These are phyloP conservation scores for Augiades crinisus DNA, from an alignment of 2,888 invertebrate species.

Conservation along the genomic window DNA sequence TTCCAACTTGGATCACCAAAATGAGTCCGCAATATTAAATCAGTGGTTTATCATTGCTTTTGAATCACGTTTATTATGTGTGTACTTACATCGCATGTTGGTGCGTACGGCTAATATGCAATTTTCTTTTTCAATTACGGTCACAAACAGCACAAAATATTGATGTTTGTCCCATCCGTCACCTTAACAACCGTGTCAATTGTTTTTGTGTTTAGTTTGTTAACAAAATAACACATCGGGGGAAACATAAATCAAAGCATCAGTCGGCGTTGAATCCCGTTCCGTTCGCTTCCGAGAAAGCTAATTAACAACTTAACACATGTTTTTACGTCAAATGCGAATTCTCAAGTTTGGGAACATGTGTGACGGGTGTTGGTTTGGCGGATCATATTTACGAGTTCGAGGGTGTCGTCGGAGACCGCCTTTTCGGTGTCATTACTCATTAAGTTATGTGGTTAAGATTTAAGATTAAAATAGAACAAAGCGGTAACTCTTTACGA, in stretches of 20 bases:
- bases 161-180: slow-evolving; percentile 3
- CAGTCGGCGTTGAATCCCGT: slow-evolving; percentile 38
- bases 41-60: no score
- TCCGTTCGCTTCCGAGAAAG: slow-evolving; percentile 61
- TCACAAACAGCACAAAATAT: no score
- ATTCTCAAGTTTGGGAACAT: slow-evolving; percentile 23
- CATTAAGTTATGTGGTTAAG: no score
- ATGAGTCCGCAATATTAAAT: no score
- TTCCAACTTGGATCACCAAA: no score
- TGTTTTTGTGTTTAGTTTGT: slow-evolving; percentile 36
- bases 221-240: slow-evolving; percentile 43
- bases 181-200: slow-evolving; percentile 14
- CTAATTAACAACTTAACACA: slow-evolving; percentile 72
- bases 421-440: no score
- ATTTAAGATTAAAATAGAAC: no score
- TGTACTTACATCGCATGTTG: no score
- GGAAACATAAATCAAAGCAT: slow-evolving; percentile 61
- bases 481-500: no score
- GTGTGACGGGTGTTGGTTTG: slow-evolving; percentile 8
- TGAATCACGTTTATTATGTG: no score
- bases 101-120: no score
- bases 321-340: slow-evolving; percentile 54
- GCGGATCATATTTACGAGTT: slow-evolving; percentile 10
- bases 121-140: no score
- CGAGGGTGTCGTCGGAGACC: slow-evolving; percentile 1